Percentiles rank a stretch among this genome's conserved stretches.
Conservation (phyloP, 1,140 invertebrate genomes). For the Tribolium castaneum region DNA sequence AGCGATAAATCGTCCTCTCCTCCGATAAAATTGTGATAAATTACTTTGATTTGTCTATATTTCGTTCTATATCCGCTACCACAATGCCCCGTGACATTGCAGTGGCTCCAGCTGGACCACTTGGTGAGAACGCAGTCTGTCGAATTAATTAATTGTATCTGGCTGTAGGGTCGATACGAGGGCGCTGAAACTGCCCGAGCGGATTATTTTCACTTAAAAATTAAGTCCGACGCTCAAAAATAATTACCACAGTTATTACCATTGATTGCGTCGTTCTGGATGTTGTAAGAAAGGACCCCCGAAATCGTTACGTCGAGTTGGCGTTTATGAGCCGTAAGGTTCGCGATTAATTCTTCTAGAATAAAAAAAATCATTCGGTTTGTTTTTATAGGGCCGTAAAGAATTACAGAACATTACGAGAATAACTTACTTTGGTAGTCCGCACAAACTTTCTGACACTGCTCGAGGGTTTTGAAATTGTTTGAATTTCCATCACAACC, state of each 20-base stretch:
- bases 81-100: conserved; percentile 44
- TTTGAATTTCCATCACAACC: conserved; percentile 83
- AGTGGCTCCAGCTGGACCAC: conserved; percentile 55
- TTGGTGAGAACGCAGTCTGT: conserved; percentile 39
- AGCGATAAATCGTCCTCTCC: conserved; percentile 51
- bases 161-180: conserved; percentile 30
- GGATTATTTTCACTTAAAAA: conserved; percentile 26
- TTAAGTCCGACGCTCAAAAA: conserved; percentile 28
- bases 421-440: conserved; percentile 66
- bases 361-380: conserved; percentile 46
- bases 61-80: conserved; percentile 50
- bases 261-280: conserved; percentile 59
- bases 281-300: conserved; percentile 60
- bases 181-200: not conserved
- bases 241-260: conserved; percentile 51
- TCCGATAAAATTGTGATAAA: not conserved
- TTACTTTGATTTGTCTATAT: conserved; percentile 39
- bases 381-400: conserved; percentile 34
- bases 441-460: conserved; percentile 61
- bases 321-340: conserved; percentile 57
- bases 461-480: conserved; percentile 72
- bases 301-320: conserved; percentile 59
- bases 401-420: conserved; percentile 25
- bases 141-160: not conserved
- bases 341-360: conserved; percentile 60